Percentiles rank a stretch among this genome's conserved stretches.
Conservation (phyloP, 2,797 vertebrate genomes). For the Sciurus carolinensis region DNA sequence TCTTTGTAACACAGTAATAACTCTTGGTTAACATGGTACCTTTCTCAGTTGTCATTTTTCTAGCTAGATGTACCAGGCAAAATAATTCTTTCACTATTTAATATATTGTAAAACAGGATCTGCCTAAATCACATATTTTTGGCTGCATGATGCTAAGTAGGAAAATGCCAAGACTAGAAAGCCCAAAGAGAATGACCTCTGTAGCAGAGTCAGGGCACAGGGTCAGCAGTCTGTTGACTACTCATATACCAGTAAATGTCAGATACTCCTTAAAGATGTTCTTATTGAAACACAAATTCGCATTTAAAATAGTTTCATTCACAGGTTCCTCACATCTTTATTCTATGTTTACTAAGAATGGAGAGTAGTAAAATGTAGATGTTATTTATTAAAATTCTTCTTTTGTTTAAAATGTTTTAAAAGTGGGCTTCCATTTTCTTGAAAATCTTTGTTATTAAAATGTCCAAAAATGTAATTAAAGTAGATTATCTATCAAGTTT, state of each 20-base stretch:
- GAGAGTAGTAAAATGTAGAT: background rate
- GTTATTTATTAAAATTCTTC: background rate
- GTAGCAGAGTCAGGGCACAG: background rate
- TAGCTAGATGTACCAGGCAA: background rate
- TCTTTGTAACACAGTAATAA: conserved; percentile 21
- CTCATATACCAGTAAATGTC: background rate
- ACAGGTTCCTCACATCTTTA: background rate
- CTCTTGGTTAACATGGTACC: background rate
- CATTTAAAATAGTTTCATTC: background rate
- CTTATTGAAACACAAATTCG: background rate
- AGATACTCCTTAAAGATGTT: background rate
- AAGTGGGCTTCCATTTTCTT: background rate
- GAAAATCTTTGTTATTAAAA: background rate
- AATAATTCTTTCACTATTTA: background rate
- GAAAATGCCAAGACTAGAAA: background rate
- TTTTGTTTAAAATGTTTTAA: background rate
- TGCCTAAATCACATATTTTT: background rate
- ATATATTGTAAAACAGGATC: background rate
- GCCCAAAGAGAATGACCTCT: background rate
- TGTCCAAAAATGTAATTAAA: background rate
- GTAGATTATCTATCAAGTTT: background rate
- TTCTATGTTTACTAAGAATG: background rate
- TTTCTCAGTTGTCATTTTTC: background rate
- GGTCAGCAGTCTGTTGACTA: background rate
- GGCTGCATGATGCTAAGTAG: background rate